phyloP scores from a whole-genome alignment of 1,140 invertebrate genomes.

The Ectropis grisescens region DNA sequence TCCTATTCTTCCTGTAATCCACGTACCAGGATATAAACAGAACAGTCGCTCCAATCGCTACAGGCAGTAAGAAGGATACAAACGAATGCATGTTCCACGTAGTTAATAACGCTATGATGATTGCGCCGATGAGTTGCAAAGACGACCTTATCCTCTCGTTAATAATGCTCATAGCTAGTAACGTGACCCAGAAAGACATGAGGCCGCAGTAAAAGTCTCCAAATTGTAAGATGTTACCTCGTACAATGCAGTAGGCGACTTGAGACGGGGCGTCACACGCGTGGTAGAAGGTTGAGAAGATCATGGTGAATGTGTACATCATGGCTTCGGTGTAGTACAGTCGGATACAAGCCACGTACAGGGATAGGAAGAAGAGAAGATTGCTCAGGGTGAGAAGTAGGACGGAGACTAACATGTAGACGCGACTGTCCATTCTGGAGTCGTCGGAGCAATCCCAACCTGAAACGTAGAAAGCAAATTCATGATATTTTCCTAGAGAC shows the following conservation, averaged over 20 bases:
- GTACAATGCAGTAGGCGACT: constrained; percentile 77
- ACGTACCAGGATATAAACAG: constrained; percentile 75
- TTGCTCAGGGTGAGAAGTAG: constrained; percentile 90
- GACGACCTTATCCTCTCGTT: constrained; percentile 76
- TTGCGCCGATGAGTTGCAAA: constrained; percentile 83
- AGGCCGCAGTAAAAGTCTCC: constrained; percentile 93
- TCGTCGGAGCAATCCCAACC: constrained; percentile 90
- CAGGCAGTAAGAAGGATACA: constrained; percentile 84
- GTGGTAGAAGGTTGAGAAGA: constrained; percentile 91
- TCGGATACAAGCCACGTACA: constrained; percentile 81
- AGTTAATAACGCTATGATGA: constrained; percentile 84
- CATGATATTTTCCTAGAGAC: too few relatives aligned
- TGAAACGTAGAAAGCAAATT: constrained; percentile 53
- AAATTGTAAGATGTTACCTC: constrained; percentile 84
- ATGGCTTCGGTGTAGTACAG: constrained; percentile 86
- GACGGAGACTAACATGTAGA: constrained; percentile 77
- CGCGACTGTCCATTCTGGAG: constrained; percentile 77
- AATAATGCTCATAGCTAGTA: constrained; percentile 89
- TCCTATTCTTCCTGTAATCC: constrained; percentile 69
- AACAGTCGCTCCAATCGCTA: constrained; percentile 77
- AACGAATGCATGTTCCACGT: constrained; percentile 88
- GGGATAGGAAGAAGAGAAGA: constrained; percentile 85
- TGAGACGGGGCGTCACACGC: constrained; percentile 81
- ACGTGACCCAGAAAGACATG: constrained; percentile 90
- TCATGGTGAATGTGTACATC: constrained; percentile 87